Evolutionary conservation across 2,888 invertebrate genomes (phyloP).

Genomic region (Zele albiditarsus): DNA sequence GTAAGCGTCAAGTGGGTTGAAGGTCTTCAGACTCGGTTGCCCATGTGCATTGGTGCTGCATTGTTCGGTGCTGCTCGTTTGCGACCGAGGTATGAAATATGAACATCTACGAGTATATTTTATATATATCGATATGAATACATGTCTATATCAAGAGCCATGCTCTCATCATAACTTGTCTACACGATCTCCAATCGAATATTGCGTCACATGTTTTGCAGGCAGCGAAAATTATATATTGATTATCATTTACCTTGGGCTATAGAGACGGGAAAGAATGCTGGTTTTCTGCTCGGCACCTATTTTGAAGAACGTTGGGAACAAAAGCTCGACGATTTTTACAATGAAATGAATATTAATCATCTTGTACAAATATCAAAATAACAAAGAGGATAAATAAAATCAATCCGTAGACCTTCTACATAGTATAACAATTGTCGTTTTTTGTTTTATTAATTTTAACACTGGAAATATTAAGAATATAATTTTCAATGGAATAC

Average conservation of each 20-base stretch:
- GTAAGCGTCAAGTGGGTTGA: constrained; percentile 98
- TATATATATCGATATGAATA: not conserved
- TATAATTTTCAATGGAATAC: constrained; percentile 70
- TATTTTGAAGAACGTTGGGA: constrained; percentile 97
- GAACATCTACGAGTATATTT: too few relatives aligned
- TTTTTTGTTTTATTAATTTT: constrained; percentile 67
- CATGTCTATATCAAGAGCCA: not conserved
- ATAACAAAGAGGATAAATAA: constrained; percentile 20
- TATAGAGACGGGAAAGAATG: constrained; percentile 82
- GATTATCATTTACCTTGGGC: constrained; percentile 91
- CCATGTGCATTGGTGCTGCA: constrained; percentile 96
- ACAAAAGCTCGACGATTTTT: constrained; percentile 85
- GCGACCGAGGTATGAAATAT: constrained; percentile 80
- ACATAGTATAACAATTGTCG: constrained; percentile 68
- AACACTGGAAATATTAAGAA: constrained; percentile 72
- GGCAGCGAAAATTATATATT: constrained; percentile 85
- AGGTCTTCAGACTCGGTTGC: constrained; percentile 93
- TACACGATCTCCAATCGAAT: not conserved
- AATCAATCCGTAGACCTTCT: constrained; percentile 21
- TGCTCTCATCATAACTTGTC: not conserved
- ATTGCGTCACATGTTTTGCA: constrained; percentile 62
- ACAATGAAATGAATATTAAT: constrained; percentile 85
- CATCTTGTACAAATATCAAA: constrained; percentile 16
- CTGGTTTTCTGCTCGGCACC: constrained; percentile 87
- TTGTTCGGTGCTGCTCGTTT: constrained; percentile 93